Evolutionary conservation across 2,888 invertebrate genomes (phyloP), one percentile per base, ranked within the genome.

Genomic region (Amiota minor): DNA sequence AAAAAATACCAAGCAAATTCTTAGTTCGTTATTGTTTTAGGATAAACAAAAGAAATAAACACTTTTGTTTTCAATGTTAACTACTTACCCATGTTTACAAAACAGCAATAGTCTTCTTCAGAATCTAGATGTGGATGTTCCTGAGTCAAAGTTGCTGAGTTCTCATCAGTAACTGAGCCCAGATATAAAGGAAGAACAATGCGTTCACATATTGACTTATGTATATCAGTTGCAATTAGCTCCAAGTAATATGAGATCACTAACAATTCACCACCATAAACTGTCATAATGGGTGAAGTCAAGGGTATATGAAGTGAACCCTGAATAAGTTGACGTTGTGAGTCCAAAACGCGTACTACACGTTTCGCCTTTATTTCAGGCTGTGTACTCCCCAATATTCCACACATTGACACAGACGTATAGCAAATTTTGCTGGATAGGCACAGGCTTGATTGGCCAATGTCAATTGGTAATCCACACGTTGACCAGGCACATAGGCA

Each of bases 401-500:
- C 18, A 78, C 75, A 14, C 69, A 67, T 56, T 82, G 83, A n/a
- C 76, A 84, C 14, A 86, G 74, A 2, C 86, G 78, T 0, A 78
- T 78, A 1, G 35, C 67, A 50, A 53, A 68, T 1, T 50, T 4
- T n/a, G 50, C 23, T 10, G 67, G 67, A 50, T 50, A 23, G 35
- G 10, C 9, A 10, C 2, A 20, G 8, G 20, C 47, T 14, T 50
- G 14, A 68, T 46, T 59, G 14, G 50, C 47, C 16, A 68, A n/a
- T 0, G 59, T n/a, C 59, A 85, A 45, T 12, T 72, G 70, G 71
- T 75, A 85, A 59, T 45, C 35, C 6, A 86, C 74, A 11, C 49
- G 68, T 53, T 86, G 86, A 0, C 87, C 87, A 0, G 86, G 86
- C 65, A 80, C 84, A 72, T 75, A 85, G 9, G 80, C 76, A 69